A percentile compares a stretch with the other conserved stretches of the same genome.
phyloP scores from a whole-genome alignment of 2,113 vertebrate species.

The Calypte anna region DNA sequence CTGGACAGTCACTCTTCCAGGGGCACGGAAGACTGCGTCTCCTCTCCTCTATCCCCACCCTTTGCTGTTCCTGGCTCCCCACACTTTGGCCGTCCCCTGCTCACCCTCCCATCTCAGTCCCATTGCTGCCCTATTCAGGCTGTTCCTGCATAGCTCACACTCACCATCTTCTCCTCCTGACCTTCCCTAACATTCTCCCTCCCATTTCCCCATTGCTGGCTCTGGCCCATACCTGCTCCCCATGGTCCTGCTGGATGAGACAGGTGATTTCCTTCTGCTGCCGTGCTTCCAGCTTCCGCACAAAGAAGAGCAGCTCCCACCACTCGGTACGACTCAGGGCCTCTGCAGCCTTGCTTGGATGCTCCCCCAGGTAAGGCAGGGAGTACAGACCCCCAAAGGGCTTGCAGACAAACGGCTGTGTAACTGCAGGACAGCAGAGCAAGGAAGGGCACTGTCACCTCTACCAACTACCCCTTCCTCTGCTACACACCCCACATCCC shows the following conservation, averaged over 20 bases:
- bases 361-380: conserved; percentile 85
- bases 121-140: background rate
- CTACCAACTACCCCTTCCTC: background rate
- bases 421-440: conserved; percentile 58
- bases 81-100: rapidly evolving
- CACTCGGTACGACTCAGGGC: conserved; percentile 86
- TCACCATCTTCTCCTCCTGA: background rate
- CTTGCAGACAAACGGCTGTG: conserved; percentile 82
- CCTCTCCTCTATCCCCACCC: background rate
- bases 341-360: conserved; percentile 31
- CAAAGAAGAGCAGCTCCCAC: conserved; percentile 96
- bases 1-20: background rate
- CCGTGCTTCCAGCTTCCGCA: conserved; percentile 85
- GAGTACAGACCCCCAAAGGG: conserved; percentile 83
- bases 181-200: background rate
- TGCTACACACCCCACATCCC: background rate
- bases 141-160: background rate
- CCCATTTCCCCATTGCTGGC: rapidly evolving
- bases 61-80: background rate
- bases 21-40: rapidly evolving
- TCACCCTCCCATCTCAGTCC: background rate
- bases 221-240: conserved; percentile 74
- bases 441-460: background rate
- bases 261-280: conserved; percentile 83
- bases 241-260: conserved; percentile 79